Percentiles rank a stretch among this genome's conserved stretches.
These are phyloP conservation scores for Nemurella pictetii DNA, from an alignment of 2,888 invertebrate genomes.

Conservation along the genomic window DNA sequence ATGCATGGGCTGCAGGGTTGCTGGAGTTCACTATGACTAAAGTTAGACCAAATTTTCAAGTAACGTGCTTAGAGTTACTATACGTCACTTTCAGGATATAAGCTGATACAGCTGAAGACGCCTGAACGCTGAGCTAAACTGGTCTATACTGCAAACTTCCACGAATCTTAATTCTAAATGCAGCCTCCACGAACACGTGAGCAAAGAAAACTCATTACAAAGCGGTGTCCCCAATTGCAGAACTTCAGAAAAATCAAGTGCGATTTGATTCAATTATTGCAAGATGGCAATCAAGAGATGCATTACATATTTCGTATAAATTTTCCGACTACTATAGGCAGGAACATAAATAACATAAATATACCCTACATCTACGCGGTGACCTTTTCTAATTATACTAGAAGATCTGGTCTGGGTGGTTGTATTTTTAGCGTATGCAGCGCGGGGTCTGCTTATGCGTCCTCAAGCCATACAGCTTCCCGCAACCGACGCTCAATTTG, in stretches of 20 bases:
- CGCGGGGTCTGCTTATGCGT: neutral
- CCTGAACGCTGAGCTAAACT: no score
- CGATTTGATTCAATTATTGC: neutral
- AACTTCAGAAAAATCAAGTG: no score
- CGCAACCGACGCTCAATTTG: neutral
- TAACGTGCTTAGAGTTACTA: slow-evolving; percentile 4
- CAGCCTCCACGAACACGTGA: no score
- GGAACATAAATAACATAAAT: neutral
- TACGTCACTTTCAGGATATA: slow-evolving; percentile 5
- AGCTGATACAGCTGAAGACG: neutral
- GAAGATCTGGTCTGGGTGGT: slow-evolving; percentile 15
- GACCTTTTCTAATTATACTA: slow-evolving; percentile 32
- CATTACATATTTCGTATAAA: neutral
- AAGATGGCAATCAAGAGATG: neutral
- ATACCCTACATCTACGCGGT: slow-evolving; percentile 25
- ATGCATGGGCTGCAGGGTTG: no score
- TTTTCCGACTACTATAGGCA: neutral
- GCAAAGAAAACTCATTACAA: no score
- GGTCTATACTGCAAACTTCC: no score
- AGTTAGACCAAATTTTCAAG: neutral
- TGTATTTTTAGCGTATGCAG: slow-evolving; percentile 19
- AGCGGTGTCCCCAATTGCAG: no score
- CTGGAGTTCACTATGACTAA: neutral
- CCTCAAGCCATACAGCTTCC: neutral
- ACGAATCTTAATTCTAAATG: no score